These are phyloP conservation scores for Simalia tracyae DNA, from an alignment of 2,797 vertebrate species.

Conservation along the genomic window DNA sequence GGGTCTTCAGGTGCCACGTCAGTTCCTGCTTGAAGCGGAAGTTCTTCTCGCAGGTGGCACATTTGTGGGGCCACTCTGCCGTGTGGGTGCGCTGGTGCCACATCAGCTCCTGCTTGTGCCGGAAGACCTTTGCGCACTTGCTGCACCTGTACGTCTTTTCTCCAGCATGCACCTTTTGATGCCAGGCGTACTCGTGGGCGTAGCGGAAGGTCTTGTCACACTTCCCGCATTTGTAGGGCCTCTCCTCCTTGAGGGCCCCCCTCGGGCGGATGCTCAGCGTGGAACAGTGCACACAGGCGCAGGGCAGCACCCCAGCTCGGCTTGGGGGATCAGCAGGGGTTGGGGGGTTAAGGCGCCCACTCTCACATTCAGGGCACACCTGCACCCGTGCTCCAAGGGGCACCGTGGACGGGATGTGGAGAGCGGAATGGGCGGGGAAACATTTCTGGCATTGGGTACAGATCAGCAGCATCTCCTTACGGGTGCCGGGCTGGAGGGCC, in stretches of 20 bases:
- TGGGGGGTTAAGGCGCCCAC: accelerated
- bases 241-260: not conserved
- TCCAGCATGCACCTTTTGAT: slow-evolving; percentile 35
- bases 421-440: slow-evolving; percentile 38
- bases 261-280: accelerated
- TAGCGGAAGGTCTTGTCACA: slow-evolving; percentile 25
- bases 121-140: slow-evolving; percentile 15
- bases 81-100: slow-evolving; percentile 47
- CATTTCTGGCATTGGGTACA: slow-evolving; percentile 54
- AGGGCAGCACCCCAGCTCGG: not conserved
- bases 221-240: not conserved
- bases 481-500: not conserved
- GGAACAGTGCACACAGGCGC: not conserved
- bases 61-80: slow-evolving; percentile 57
- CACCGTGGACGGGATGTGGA: not conserved
- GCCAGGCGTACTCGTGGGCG: slow-evolving; percentile 24
- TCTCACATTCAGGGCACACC: not conserved
- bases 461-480: slow-evolving; percentile 5
- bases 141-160: slow-evolving; percentile 3
- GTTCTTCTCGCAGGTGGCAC: slow-evolving; percentile 54
- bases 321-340: slow-evolving; percentile 35
- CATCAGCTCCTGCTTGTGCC: slow-evolving; percentile 24
- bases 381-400: not conserved
- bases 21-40: slow-evolving; percentile 63
- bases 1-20: slow-evolving; percentile 58